A percentile compares a stretch with the other conserved stretches of the same genome.
These are phyloP conservation scores for Aphidius ervi DNA, from an alignment of 1,140 invertebrate genomes.

Conservation along the genomic window DNA sequence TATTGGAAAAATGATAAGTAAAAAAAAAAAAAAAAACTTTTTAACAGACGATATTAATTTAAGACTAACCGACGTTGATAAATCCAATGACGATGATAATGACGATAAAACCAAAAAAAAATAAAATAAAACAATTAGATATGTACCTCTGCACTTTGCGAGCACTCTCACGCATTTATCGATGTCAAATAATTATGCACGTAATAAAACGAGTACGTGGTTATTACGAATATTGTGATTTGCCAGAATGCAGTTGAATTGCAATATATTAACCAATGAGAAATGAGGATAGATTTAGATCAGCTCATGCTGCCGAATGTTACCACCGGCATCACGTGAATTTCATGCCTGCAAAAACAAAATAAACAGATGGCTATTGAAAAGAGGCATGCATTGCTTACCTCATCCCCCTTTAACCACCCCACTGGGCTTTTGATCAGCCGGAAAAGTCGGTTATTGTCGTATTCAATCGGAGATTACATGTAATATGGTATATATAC, in stretches of 20 bases:
- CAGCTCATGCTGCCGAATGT: constrained; percentile 38
- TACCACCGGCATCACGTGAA: constrained; percentile 45
- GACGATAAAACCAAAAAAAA: constrained; percentile 33
- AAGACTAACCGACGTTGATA: constrained; percentile 26
- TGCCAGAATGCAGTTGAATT: constrained; percentile 28
- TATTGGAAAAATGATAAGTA: too few relatives aligned
- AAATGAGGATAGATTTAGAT: constrained; percentile 23
- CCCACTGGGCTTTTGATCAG: too few relatives aligned
- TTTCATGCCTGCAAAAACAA: constrained; percentile 50
- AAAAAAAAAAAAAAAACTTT: too few relatives aligned
- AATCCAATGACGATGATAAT: constrained; percentile 25
- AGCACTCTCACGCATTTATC: constrained; percentile 51
- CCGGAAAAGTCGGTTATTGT: too few relatives aligned
- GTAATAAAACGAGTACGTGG: constrained; percentile 34
- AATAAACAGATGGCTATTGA: constrained; percentile 47
- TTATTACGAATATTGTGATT: constrained; percentile 35
- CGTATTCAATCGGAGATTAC: too few relatives aligned
- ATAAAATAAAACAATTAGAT: constrained; percentile 27
- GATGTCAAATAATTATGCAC: constrained; percentile 49
- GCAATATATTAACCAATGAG: constrained; percentile 32
- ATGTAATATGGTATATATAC: too few relatives aligned
- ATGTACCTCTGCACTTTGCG: constrained; percentile 43
- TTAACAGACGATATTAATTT: background rate
- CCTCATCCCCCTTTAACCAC: too few relatives aligned
- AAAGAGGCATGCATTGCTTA: too few relatives aligned